Base-by-base conservation (phyloP, 2,797 vertebrate species). In the Odontamblyopus rebecca region DNA sequence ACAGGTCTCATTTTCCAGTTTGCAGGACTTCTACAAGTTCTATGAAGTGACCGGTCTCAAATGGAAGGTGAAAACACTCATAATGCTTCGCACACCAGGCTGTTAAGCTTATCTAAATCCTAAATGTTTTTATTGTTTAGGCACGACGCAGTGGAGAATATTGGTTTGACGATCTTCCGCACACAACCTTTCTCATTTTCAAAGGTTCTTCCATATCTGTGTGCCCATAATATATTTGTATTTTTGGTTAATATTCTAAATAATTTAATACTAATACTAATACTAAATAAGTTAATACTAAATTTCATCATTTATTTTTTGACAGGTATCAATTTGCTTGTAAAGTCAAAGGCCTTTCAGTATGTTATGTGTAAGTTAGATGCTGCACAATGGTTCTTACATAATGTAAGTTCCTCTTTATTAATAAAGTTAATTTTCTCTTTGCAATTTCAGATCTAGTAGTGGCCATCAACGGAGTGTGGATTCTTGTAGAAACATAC, bases 101-200 rank as follows among this genome's bases (percentile, higher is more conserved):
- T 48, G 54, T 70, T n/a, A 67, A 65, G 3, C 27, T 70, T 35
- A 67, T 60, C 13, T 32, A 44, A 53, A 64, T 48, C 19, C 69
- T 30, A 15, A 61, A 61, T 18, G 2, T 16, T 29, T 83, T 48
- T 75, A 23, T 62, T 53, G 59, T 50, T 23, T 83, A 99, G 98
- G 95, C 96, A 0, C 95, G 97, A 65, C 94, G 92, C 63, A 98
- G 95, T 73, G 92, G 96, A 0, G 96, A 98, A 68, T 94, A 98
- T 81, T 99, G 97, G 98, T 99, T 99, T 79, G 97, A 99, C 72
- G 97, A 98, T 64, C 96, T 99, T 56, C 97, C 97, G 26, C 93
- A 94, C 65, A 98, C 97, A 0, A 94, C 96, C 0, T 96, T 98
- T 89, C 94, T 99, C 67, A 98, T 99, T 83, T 98, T 99, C 74